phyloP scores from a whole-genome alignment of 2,797 vertebrate genomes.

The Cynodonichthys magdalenae region DNA sequence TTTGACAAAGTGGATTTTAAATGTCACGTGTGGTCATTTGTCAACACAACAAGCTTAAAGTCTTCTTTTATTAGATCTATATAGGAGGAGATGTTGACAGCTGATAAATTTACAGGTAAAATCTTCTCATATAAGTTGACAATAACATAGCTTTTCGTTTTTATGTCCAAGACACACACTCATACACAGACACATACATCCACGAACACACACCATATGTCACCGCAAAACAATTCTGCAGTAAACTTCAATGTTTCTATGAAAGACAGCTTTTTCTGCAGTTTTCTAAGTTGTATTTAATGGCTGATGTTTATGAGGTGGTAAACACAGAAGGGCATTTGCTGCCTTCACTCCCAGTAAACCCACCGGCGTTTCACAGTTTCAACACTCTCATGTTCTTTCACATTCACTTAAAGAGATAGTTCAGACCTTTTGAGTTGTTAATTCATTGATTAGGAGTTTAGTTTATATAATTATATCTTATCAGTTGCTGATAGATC shows the following conservation, averaged over 20 bases:
- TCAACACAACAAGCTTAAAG: conserved; percentile 1
- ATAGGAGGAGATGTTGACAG: not conserved
- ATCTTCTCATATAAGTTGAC: not conserved
- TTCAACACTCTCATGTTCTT: conserved; percentile 2
- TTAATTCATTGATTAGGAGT: too few species aligned
- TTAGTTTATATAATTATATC: too few species aligned
- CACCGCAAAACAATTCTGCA: conserved; percentile 9
- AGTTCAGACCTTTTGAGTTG: too few species aligned
- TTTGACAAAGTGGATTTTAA: not conserved
- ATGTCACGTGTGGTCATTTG: not conserved
- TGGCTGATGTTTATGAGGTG: conserved; percentile 22
- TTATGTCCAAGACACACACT: not conserved
- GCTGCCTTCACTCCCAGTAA: not conserved
- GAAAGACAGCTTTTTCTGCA: conserved; percentile 16
- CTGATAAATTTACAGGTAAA: not conserved
- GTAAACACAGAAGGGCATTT: conserved; percentile 24
- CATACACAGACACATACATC: not conserved
- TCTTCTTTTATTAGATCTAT: not conserved
- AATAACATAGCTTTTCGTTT: not conserved
- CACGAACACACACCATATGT: not conserved
- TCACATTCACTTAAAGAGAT: not conserved
- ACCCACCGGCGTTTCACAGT: conserved; percentile 1
- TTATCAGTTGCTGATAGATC: too few species aligned
- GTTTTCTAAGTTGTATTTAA: conserved; percentile 21
- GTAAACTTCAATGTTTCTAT: conserved; percentile 25